Conservation (phyloP, 53 echinoderm and acorn worm genomes). For the Astropecten irregularis region DNA sequence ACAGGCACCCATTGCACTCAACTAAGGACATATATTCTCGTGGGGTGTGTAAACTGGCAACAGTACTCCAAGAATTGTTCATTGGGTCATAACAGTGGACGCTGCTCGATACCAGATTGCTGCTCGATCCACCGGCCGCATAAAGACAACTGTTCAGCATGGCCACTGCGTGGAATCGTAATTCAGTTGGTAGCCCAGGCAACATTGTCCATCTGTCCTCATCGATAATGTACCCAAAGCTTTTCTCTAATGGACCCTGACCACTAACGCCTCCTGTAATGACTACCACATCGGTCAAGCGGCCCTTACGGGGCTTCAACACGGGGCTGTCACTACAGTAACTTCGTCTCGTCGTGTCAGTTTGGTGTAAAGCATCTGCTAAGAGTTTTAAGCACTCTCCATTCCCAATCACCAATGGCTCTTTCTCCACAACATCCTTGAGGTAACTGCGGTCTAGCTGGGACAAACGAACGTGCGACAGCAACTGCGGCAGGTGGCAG, state of each 20-base stretch:
- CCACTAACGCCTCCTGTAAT: slow-evolving; percentile 96
- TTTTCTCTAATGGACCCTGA: slow-evolving; percentile 82
- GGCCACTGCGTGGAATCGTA: slow-evolving; percentile 95
- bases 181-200: slow-evolving; percentile 84
- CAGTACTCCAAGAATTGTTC: slow-evolving; percentile 84
- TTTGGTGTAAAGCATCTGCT: slow-evolving; percentile 90
- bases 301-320: slow-evolving; percentile 93
- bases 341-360: slow-evolving; percentile 90
- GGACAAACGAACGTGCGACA: slow-evolving; percentile 87
- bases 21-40: slow-evolving; percentile 90
- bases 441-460: slow-evolving; percentile 82
- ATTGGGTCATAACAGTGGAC: slow-evolving; percentile 97
- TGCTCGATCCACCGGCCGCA: slow-evolving; percentile 93
- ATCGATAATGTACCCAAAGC: slow-evolving; percentile 91
- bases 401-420: slow-evolving; percentile 77
- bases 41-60: slow-evolving; percentile 77
- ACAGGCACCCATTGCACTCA: slow-evolving; percentile 92
- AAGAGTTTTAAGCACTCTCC: slow-evolving; percentile 77
- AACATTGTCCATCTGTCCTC: slow-evolving; percentile 94
- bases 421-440: slow-evolving; percentile 87
- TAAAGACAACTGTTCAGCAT: slow-evolving; percentile 87
- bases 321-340: slow-evolving; percentile 99
- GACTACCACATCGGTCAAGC: slow-evolving; percentile 91
- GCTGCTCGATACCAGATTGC: slow-evolving; percentile 76
- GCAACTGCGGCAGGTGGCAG: slow-evolving; percentile 69